Base-by-base conservation (phyloP, 2,888 invertebrate species). In the Campaea margaritaria region DNA sequence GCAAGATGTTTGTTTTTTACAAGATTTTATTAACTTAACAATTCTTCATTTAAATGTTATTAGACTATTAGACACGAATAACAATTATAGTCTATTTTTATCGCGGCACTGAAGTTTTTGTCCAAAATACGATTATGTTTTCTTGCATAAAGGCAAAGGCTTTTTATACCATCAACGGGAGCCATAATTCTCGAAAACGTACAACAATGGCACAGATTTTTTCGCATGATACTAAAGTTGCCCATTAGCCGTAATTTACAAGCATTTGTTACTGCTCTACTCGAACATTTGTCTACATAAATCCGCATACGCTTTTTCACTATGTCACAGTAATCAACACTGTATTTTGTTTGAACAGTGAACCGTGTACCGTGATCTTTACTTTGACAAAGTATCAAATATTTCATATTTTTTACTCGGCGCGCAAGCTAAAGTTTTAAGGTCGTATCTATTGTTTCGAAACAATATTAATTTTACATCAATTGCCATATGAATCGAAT, bases 191-290 rank as follows among this genome's bases (percentile, higher is more conserved):
- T 80, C 79, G 76, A 76, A 74, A 57, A 67, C 46, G 51, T 42
- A 55, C 72, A 85, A 88, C 86, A 87, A 87, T 86, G 74, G 76
- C 65, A 66, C 67, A 77, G 81, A 80, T 80, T 74, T 82, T 83
- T 88, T 89, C 86, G 77, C 87, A 87, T 87, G 86, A 81, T 79
- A 73, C 75, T 76, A 74, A 81, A 80, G 75, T 74, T 74, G 67
- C 62, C 76, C 75, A 84, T 86, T 86, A 84, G 77, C 70, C 70
- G 78, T 75, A 82, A 81, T 88, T 86, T 80, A 76, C 81, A 74
- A 80, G 72, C 75, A 75, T 82, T 78, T 74, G 75, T 78, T 82
- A 75, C 76, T 72, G 69, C 75, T 77, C 76, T 75, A 73, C 69
- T 68, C 64, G 65, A 69, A 70, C 67, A 46, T 60, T 55, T 50